These are phyloP conservation scores for Martes martes DNA, from an alignment of 2,113 vertebrate species.

Conservation along the genomic window DNA sequence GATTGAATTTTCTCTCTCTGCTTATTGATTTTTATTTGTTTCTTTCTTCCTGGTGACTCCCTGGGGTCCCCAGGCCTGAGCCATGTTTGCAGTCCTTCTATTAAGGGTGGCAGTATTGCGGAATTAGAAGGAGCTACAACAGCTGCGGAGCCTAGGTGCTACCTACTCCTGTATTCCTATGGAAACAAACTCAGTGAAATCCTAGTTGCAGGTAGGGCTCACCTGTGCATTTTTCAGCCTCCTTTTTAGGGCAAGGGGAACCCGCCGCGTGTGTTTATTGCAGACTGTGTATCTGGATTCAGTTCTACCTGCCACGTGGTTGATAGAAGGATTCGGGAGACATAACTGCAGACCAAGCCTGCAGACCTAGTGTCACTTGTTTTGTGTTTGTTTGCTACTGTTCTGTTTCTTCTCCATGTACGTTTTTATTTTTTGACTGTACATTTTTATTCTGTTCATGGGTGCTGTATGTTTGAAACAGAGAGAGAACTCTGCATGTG, in stretches of 20 bases:
- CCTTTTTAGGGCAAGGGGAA: neutral
- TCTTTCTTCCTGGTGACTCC: neutral
- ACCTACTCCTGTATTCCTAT: no score
- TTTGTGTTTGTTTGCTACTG: neutral
- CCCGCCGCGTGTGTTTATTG: neutral
- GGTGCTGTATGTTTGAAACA: neutral
- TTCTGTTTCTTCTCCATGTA: neutral
- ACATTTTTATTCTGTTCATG: neutral
- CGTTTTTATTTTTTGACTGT: neutral
- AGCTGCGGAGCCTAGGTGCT: accelerated
- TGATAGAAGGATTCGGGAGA: neutral
- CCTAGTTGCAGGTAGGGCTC: neutral
- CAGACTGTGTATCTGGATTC: neutral
- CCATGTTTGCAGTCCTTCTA: neutral
- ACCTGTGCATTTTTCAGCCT: accelerated
- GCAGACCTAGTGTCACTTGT: no score
- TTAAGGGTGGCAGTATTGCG: accelerated
- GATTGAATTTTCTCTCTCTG: neutral
- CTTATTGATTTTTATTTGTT: neutral
- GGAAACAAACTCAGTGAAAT: no score
- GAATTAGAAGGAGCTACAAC: no score
- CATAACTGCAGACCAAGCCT: neutral
- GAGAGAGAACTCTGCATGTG: neutral
- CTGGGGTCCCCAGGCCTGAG: neutral
- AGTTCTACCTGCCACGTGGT: accelerated